A percentile compares a stretch with the other conserved stretches of the same genome.
phyloP scores from a whole-genome alignment of 2,113 vertebrate species.

The Mustelus asterias region DNA sequence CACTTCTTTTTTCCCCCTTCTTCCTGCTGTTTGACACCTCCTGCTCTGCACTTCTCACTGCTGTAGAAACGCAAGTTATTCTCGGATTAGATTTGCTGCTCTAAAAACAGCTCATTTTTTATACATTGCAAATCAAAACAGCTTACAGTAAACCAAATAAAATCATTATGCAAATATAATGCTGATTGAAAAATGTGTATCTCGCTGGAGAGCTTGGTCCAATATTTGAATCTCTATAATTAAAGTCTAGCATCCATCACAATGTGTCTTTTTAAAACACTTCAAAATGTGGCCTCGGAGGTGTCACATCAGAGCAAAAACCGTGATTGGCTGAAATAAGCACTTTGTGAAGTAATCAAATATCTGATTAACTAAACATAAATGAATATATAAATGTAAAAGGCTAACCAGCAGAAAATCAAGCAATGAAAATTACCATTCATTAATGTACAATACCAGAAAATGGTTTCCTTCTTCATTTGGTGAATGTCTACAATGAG shows the following conservation, averaged over 20 bases:
- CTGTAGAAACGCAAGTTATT: not conserved
- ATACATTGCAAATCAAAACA: not conserved
- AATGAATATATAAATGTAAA: not conserved
- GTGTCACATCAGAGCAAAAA: not conserved
- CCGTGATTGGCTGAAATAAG: not conserved
- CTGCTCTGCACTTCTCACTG: not conserved
- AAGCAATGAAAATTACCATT: not conserved
- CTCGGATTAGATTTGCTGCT: not conserved
- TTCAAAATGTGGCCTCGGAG: not conserved
- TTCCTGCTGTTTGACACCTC: not conserved
- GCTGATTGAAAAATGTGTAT: not conserved
- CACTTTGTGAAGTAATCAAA: not conserved
- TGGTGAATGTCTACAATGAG: not conserved
- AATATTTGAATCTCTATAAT: conserved; percentile 5
- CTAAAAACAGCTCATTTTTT: not conserved
- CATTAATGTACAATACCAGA: not conserved
- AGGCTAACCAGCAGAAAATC: not conserved
- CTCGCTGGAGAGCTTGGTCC: not conserved
- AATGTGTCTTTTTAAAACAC: not conserved
- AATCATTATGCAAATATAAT: not conserved
- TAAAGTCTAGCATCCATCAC: not conserved
- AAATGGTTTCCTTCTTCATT: not conserved
- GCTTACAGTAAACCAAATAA: not conserved
- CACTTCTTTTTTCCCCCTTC: not conserved
- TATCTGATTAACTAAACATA: not conserved